Conservation (phyloP, 2,113 vertebrate species). For the Acanthisitta chloris region DNA sequence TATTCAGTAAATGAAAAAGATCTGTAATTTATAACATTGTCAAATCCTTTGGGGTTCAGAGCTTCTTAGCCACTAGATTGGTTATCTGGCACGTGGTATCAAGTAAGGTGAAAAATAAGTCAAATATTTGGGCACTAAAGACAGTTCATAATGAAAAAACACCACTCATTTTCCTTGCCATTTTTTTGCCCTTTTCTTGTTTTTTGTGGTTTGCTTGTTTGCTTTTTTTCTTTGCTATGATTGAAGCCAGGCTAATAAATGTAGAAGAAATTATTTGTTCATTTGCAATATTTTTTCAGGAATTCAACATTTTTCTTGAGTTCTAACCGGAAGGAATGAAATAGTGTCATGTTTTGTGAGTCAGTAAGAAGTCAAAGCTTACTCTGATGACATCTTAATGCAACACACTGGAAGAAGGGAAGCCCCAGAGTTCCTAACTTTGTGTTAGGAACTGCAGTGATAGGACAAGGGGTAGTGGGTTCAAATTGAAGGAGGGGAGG, state of each 20-base stretch:
- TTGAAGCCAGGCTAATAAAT: background rate
- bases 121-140: background rate
- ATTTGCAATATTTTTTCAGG: background rate
- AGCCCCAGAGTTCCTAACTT: too few relatives aligned
- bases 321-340: background rate
- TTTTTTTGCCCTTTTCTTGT: background rate
- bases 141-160: background rate
- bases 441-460: too few relatives aligned
- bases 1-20: background rate
- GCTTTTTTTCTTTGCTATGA: background rate
- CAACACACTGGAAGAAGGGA: fast-evolving
- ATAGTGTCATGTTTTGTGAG: background rate
- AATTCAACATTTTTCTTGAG: background rate
- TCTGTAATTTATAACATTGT: background rate
- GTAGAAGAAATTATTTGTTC: background rate
- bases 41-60: background rate
- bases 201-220: background rate
- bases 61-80: background rate
- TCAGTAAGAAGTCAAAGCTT: background rate
- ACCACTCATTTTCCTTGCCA: background rate
- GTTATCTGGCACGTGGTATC: background rate
- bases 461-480: too few relatives aligned
- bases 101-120: background rate
- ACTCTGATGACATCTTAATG: background rate
- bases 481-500: too few relatives aligned